Evolutionary conservation across 53 echinoderm and acorn worm genomes (phyloP).

Genomic region (Echinometra lucunter): DNA sequence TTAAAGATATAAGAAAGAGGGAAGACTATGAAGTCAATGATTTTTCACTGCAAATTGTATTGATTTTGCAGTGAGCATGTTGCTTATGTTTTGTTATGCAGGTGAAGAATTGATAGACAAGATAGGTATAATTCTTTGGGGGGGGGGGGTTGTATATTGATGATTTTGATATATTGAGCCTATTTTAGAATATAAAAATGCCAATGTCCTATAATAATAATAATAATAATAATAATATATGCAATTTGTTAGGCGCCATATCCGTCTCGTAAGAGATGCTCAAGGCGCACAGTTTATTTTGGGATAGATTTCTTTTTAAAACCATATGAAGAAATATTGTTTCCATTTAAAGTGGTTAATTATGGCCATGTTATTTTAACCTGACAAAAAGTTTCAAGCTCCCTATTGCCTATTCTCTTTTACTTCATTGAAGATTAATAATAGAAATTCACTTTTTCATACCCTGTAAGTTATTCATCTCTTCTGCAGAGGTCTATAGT

Average conservation of each 20-base stretch:
- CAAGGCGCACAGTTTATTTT: background rate
- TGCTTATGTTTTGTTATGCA: too few species aligned
- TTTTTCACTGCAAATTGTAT: too few species aligned
- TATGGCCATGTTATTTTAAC: background rate
- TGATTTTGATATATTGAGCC: background rate
- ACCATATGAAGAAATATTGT: too few species aligned
- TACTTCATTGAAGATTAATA: constrained; percentile 12
- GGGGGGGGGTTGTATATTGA: too few species aligned
- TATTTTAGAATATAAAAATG: background rate
- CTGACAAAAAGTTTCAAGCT: background rate
- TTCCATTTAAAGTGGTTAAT: background rate
- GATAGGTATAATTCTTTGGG: too few species aligned
- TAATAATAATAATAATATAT: too few species aligned
- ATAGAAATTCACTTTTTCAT: constrained; percentile 41
- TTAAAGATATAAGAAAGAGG: too few species aligned
- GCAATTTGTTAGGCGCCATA: too few species aligned
- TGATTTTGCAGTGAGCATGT: too few species aligned
- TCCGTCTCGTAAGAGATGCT: too few species aligned
- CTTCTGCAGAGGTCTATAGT: background rate
- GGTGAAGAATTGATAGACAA: too few species aligned
- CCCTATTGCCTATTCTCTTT: background rate
- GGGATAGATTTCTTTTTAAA: background rate
- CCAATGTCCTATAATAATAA: background rate
- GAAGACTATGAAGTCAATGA: too few species aligned
- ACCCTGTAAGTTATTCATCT: constrained; percentile 35